Base-by-base conservation (phyloP, 2,113 vertebrate species). In the Prolemur simus region DNA sequence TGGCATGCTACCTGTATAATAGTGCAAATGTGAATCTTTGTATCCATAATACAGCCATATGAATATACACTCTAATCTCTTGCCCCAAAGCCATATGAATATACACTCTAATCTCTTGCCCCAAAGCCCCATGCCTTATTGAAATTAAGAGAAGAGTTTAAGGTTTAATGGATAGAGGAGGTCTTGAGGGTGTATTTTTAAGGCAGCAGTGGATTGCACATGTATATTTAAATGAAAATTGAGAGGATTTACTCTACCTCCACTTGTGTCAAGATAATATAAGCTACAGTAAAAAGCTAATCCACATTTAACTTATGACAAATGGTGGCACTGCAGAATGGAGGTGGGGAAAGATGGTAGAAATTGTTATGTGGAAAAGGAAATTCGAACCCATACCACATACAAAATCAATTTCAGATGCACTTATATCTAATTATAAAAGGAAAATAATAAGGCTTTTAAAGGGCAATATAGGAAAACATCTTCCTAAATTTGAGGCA, bases 401-500 rank as follows among this genome's bases (percentile, higher is more conserved):
- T 5, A 83, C 52, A 71, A 91, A 88, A 68, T 91, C 39, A 88
- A 37, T 63, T 86, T 45, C 54, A 89, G 87, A 54, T 64, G 25
- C 2, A 81, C 88, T 86, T 52, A 78, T 89, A 95, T 95, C 52
- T 91, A 93, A 89, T 82, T 93, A 37, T 64, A 18, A 74, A 71
- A 66, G 58, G 11, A 81, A 94, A 91, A 45, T 32, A 82, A 84
- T 68, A 74, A 73, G 76, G 0, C 8, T 85, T 93, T n/a, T 77
- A 63, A 85, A 85, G 37, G n/a, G 88, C 83, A 74, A 47, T 60
- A 58, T 63, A 73, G 34, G 42, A 88, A 68, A 89, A 86, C 54
- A 68, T 47, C 64, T 77, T 52, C 18, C 17, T 82, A 68, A 71
- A 77, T 93, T 95, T 77, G 14, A 85, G 25, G 49, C 23, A 47